Conservation (phyloP, 2,888 invertebrate genomes). For the Sthenelais limicola region DNA sequence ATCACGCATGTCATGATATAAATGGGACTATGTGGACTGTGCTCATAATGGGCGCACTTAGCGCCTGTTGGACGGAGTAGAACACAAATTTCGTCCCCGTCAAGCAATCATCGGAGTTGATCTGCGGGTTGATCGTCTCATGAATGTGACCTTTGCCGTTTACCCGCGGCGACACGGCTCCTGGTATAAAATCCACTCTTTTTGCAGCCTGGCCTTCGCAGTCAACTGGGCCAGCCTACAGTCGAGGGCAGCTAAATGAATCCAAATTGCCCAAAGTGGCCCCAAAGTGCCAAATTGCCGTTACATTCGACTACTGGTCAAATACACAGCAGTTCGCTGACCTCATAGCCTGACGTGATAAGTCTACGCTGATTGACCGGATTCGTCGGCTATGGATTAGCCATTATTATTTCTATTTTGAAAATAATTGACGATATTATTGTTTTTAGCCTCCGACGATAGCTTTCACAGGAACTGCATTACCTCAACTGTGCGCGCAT, state of each 20-base stretch:
- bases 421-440: conserved; percentile 41
- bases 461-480: conserved; percentile 36
- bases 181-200: neutral
- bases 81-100: conserved; percentile 14
- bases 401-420: conserved; percentile 37
- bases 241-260: neutral
- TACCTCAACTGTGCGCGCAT: conserved; percentile 17
- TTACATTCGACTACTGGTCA: conserved; percentile 30
- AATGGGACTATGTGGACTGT: neutral
- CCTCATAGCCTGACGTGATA: conserved; percentile 16
- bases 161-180: neutral
- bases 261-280: conserved; percentile 33
- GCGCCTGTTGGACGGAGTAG: conserved; percentile 8
- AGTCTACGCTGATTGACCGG: conserved; percentile 23
- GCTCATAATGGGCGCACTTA: neutral
- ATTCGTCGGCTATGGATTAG: conserved; percentile 33
- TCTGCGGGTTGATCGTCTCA: neutral
- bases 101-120: neutral
- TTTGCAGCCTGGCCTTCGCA: neutral
- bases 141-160: conserved; percentile 26
- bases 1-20: neutral
- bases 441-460: conserved; percentile 35
- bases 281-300: conserved; percentile 37
- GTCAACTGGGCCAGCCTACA: conserved; percentile 11
- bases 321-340: conserved; percentile 27